phyloP scores from a whole-genome alignment of 2,888 invertebrate genomes.

The Eristalinus sepulchralis region DNA sequence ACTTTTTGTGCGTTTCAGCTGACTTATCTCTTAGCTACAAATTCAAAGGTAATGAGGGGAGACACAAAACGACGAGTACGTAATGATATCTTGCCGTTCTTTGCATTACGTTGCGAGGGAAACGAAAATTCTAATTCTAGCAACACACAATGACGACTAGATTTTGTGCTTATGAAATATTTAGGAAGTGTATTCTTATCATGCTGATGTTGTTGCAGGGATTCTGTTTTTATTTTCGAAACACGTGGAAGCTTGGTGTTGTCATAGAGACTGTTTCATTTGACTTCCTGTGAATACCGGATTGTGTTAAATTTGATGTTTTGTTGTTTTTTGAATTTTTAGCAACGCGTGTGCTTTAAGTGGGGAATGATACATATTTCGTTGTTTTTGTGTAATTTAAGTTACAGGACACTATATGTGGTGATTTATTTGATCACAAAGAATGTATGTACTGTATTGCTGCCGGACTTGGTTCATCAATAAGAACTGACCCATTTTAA shows the following conservation, averaged over 20 bases:
- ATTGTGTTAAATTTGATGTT: too few species aligned
- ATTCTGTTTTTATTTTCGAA: neutral
- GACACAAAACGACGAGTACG: neutral
- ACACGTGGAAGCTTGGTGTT: neutral
- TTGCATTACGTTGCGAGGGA: neutral
- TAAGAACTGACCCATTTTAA: too few species aligned
- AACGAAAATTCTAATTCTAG: neutral
- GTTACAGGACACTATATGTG: too few species aligned
- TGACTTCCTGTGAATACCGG: too few species aligned
- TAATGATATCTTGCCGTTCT: neutral
- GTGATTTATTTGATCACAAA: too few species aligned
- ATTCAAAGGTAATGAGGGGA: neutral
- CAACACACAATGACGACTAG: neutral
- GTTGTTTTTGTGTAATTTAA: too few species aligned
- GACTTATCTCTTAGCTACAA: neutral
- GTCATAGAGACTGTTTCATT: neutral
- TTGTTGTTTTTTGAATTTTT: too few species aligned
- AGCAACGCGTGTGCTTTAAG: too few species aligned
- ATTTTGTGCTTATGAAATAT: neutral
- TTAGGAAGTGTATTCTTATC: neutral
- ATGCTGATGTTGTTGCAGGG: neutral
- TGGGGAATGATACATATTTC: too few species aligned
- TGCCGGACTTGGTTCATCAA: too few species aligned
- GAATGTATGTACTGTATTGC: too few species aligned
- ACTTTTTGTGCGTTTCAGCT: neutral